These are phyloP conservation scores for Tineola bisselliella DNA, from an alignment of 2,888 invertebrate species.

Conservation along the genomic window DNA sequence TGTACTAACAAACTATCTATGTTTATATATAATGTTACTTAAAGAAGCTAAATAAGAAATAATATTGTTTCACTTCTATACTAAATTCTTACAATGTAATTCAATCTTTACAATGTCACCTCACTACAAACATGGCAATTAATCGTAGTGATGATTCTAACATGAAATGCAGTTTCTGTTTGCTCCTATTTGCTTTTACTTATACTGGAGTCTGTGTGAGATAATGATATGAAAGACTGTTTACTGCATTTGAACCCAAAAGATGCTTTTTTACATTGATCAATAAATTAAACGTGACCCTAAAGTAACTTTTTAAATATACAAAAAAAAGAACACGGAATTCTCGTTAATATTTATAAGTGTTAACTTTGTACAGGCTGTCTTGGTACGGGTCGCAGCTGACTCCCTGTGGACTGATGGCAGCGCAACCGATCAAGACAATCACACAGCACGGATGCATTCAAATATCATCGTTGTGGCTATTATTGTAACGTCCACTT, in stretches of 20 bases:
- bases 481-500: conserved; percentile 46
- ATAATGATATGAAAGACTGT: too few relatives aligned
- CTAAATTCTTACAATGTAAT: conserved; percentile 17
- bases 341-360: neutral
- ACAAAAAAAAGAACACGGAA: neutral
- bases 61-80: too few relatives aligned
- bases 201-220: too few relatives aligned
- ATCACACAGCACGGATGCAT: conserved; percentile 43
- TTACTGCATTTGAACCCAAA: too few relatives aligned
- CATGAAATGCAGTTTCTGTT: neutral
- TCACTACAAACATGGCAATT: conserved; percentile 28
- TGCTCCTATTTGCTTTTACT: too few relatives aligned
- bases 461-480: conserved; percentile 60
- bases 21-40: too few relatives aligned
- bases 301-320: neutral
- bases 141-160: conserved; percentile 20
- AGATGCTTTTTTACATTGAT: too few relatives aligned
- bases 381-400: conserved; percentile 50
- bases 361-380: conserved; percentile 40
- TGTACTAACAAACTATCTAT: too few relatives aligned
- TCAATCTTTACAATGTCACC: conserved; percentile 27
- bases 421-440: conserved; percentile 35
- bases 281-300: neutral
- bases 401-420: conserved; percentile 48
- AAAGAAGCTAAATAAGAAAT: too few relatives aligned